These are phyloP conservation scores for Aphrocallistes beatrix DNA, from an alignment of 37 sponge, comb jelly and placozoan species.

Conservation along the genomic window DNA sequence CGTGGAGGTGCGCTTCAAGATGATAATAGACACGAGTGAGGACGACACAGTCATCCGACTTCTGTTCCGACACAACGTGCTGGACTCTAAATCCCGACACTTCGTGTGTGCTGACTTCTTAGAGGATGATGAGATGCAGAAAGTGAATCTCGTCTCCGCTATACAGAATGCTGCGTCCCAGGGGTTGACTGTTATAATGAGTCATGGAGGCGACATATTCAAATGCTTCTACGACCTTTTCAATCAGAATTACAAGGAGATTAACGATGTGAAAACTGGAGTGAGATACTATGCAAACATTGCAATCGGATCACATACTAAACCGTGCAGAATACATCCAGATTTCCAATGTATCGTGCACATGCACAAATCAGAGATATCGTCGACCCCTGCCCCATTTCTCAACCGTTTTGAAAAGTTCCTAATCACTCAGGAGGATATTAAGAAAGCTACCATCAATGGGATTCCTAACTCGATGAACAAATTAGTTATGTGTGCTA, in stretches of 20 bases:
- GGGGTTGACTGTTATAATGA: slow-evolving; percentile 69
- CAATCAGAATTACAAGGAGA: slow-evolving; percentile 66
- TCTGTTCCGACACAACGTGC: slow-evolving; percentile 48
- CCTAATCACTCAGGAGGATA: slow-evolving; percentile 39
- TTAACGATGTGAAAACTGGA: slow-evolving; percentile 55
- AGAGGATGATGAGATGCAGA: slow-evolving; percentile 59
- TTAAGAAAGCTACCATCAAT: slow-evolving; percentile 45
- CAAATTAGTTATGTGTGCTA: slow-evolving; percentile 30
- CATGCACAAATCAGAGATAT: slow-evolving; percentile 48
- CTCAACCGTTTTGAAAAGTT: slow-evolving; percentile 85
- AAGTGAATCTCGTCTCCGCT: slow-evolving; percentile 73
- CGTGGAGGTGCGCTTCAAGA: slow-evolving; percentile 68
- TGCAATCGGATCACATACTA: slow-evolving; percentile 75
- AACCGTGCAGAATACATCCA: slow-evolving; percentile 60
- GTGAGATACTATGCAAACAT: slow-evolving; percentile 70
- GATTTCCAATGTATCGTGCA: slow-evolving; percentile 75
- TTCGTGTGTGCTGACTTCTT: slow-evolving; percentile 76
- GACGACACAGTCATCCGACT: slow-evolving; percentile 61
- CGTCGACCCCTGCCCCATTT: slow-evolving; percentile 55
- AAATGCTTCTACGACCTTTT: slow-evolving; percentile 89
- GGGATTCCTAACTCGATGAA: slow-evolving; percentile 36
- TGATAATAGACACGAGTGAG: slow-evolving; percentile 75
- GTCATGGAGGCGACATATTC: slow-evolving; percentile 68
- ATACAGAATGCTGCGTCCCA: slow-evolving; percentile 67
- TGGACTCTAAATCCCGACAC: slow-evolving; percentile 36